A percentile compares a stretch with the other conserved stretches of the same genome.
phyloP scores from a whole-genome alignment of 2,888 invertebrate species.

The Tholera decimalis region DNA sequence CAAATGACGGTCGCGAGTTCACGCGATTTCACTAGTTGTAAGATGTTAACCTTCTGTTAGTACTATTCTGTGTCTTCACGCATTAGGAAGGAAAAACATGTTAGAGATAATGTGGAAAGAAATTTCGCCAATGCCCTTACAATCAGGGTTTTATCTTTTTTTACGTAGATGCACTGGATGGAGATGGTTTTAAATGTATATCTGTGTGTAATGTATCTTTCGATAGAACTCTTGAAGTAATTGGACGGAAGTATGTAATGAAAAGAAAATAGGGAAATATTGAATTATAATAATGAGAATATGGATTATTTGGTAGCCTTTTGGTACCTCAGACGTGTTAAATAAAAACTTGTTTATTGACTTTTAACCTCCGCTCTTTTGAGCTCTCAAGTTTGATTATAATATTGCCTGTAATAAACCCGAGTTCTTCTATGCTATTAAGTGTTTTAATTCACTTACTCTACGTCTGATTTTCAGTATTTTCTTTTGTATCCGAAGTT shows the following conservation, averaged over 20 bases:
- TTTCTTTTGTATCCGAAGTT: no score
- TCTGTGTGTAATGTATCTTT: not conserved
- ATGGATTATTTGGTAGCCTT: no score
- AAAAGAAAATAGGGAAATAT: no score
- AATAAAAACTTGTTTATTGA: no score
- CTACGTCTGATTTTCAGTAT: no score
- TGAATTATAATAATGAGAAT: no score
- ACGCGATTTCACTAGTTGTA: not conserved
- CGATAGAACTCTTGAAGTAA: not conserved
- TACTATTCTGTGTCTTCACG: not conserved
- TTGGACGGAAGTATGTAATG: not conserved
- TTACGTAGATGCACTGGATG: slow-evolving; percentile 1
- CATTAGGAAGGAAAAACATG: slow-evolving; percentile 31
- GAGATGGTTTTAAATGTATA: slow-evolving; percentile 23
- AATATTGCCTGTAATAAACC: no score
- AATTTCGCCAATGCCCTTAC: slow-evolving; percentile 28
- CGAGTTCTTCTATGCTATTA: no score
- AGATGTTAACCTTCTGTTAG: not conserved
- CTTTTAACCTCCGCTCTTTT: no score
- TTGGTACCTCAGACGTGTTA: no score
- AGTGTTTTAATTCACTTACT: no score
- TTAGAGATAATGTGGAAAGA: slow-evolving; percentile 34
- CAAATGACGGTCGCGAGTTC: not conserved
- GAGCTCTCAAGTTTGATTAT: no score
- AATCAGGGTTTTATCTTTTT: slow-evolving; percentile 16